These are phyloP conservation scores for Jacana jacana DNA, from an alignment of 2,113 vertebrate species.

Conservation along the genomic window DNA sequence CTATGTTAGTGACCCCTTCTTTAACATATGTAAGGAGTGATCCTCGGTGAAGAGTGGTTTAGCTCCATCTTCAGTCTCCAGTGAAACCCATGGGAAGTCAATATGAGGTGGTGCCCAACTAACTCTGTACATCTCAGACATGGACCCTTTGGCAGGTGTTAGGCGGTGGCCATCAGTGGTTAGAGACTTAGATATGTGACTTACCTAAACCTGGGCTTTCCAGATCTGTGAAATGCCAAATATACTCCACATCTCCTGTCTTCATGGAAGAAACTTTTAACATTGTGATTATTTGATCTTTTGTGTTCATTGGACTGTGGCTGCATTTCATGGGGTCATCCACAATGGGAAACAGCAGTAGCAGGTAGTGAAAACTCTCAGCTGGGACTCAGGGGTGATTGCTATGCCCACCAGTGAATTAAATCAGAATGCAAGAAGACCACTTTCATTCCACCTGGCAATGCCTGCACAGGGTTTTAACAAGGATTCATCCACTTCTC, in stretches of 20 bases:
- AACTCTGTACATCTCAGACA: not conserved
- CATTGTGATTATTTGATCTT: no score
- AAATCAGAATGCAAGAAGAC: not conserved
- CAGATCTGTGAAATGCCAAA: not conserved
- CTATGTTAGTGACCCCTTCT: not conserved
- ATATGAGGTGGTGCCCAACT: not conserved
- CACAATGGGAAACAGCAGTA: not conserved
- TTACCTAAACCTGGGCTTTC: not conserved
- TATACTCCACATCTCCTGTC: not conserved
- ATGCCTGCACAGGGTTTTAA: not conserved
- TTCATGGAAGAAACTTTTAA: not conserved
- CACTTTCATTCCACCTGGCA: not conserved
- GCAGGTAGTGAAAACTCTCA: not conserved
- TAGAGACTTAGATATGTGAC: not conserved
- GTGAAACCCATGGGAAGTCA: not conserved
- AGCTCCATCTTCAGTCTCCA: not conserved
- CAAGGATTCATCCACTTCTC: not conserved
- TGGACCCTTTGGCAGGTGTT: not conserved
- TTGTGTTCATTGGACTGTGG: not conserved
- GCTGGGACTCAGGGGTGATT: not conserved
- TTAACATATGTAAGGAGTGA: not conserved
- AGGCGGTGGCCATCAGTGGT: not conserved
- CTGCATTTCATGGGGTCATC: not conserved
- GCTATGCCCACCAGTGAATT: not conserved
- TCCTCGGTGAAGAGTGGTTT: not conserved